Evolutionary conservation across 2,888 invertebrate species (phyloP).

Genomic region (Cheilosia grossa): DNA sequence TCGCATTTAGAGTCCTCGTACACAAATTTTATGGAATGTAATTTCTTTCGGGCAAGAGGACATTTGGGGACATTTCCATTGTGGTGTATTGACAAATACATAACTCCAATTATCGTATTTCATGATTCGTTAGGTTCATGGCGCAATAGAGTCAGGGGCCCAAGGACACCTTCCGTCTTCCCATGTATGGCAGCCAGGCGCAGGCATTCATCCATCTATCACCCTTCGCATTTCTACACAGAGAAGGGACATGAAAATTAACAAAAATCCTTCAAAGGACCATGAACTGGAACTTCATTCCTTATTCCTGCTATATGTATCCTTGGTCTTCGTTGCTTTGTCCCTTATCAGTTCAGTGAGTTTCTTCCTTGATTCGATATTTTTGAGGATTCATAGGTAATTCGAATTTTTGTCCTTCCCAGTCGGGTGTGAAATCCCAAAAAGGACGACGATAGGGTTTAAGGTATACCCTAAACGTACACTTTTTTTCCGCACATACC

Average conservation of each 20-base stretch:
- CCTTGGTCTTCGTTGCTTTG: not conserved
- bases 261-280: slow-evolving; percentile 70
- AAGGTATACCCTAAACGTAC: not conserved
- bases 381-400: slow-evolving; percentile 68
- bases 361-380: slow-evolving; percentile 70
- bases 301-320: not conserved
- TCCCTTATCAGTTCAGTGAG: slow-evolving; percentile 66
- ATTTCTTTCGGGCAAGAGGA: slow-evolving; percentile 54
- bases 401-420: slow-evolving; percentile 48
- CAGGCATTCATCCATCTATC: not conserved
- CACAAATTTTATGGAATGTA: slow-evolving; percentile 45
- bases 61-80: slow-evolving; percentile 60
- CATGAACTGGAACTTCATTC: slow-evolving; percentile 36
- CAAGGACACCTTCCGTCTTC: slow-evolving; percentile 49
- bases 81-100: slow-evolving; percentile 74
- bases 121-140: slow-evolving; percentile 77
- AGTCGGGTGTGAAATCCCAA: slow-evolving; percentile 74
- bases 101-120: slow-evolving; percentile 77
- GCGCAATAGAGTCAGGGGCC: slow-evolving; percentile 61
- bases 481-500: slow-evolving; percentile 12
- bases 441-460: slow-evolving; percentile 33
- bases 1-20: slow-evolving; percentile 63
- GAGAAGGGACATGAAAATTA: slow-evolving; percentile 67
- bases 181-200: not conserved
- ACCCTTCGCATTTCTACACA: not conserved